Conservation (phyloP, 2,113 vertebrate genomes). For the Cyrtonyx montezumae region DNA sequence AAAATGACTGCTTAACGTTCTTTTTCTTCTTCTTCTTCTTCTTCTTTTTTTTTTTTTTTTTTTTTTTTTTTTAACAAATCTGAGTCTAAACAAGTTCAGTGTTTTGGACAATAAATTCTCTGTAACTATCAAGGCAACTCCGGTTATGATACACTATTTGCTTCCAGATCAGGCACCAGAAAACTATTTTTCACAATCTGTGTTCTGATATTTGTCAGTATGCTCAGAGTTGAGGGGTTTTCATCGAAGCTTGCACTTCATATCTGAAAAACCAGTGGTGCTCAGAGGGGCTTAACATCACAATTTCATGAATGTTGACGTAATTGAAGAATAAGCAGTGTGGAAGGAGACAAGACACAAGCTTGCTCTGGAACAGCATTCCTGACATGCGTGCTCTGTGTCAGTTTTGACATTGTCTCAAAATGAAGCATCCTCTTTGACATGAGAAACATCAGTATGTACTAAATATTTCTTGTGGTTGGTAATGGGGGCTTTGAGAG, state of each 20-base stretch:
- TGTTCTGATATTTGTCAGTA: not conserved
- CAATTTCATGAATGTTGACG: not conserved
- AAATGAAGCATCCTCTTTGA: not conserved
- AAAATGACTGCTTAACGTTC: not conserved
- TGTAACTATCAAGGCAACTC: not conserved
- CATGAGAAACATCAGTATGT: not conserved
- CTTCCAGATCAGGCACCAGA: not conserved
- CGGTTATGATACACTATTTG: not conserved
- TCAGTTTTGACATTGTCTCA: not conserved
- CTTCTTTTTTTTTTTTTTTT: not conserved
- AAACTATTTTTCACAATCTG: slow-evolving; percentile 27
- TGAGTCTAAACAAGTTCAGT: not conserved
- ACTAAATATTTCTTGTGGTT: not conserved
- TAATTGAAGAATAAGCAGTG: not conserved
- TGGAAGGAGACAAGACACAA: not conserved
- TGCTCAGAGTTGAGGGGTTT: slow-evolving; percentile 21
- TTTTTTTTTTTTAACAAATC: not conserved
- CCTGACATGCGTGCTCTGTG: fast-evolving
- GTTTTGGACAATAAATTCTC: not conserved
- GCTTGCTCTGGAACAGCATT: not conserved
- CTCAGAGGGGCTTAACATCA: slow-evolving; percentile 21
- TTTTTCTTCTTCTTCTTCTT: too few relatives aligned
- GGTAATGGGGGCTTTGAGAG: not conserved
- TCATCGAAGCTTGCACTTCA: not conserved
- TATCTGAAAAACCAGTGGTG: slow-evolving; percentile 24